Conservation (phyloP, 2,797 vertebrate genomes). For the Acanthis flammea region DNA sequence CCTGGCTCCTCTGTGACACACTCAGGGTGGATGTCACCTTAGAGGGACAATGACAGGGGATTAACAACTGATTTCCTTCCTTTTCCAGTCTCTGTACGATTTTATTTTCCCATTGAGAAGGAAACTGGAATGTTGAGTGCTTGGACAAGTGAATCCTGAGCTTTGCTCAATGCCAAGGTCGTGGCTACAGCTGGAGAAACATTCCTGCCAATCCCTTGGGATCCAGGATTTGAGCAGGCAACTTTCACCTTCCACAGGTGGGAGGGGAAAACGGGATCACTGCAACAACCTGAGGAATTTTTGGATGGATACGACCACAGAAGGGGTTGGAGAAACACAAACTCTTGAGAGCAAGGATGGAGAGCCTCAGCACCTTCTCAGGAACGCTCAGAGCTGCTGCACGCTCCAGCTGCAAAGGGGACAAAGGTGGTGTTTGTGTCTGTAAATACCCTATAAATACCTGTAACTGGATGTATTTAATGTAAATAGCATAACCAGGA, state of each 20-base stretch:
- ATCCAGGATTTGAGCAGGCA: neutral
- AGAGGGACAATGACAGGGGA: neutral
- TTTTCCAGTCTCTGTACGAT: neutral
- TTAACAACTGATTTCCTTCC: neutral
- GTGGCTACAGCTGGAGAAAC: neutral
- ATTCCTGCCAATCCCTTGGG: rapidly evolving
- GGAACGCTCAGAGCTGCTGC: constrained; percentile 5
- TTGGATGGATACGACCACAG: neutral
- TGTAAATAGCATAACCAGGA: constrained; percentile 23
- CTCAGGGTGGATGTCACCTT: neutral
- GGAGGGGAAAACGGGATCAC: neutral
- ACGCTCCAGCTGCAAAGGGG: neutral
- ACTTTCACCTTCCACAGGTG: neutral
- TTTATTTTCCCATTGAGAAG: neutral
- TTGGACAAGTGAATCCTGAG: neutral
- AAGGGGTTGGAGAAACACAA: neutral
- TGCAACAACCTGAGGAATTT: neutral
- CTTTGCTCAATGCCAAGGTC: neutral
- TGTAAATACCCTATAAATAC: constrained; percentile 54
- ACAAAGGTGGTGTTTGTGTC: neutral
- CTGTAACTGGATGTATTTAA: constrained; percentile 42
- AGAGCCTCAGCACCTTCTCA: constrained; percentile 37
- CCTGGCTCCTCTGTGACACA: neutral
- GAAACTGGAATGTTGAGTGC: neutral
- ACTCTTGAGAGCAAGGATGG: rapidly evolving